Conservation (phyloP, 2,888 invertebrate genomes). For the Drosophila austrosaltans region DNA sequence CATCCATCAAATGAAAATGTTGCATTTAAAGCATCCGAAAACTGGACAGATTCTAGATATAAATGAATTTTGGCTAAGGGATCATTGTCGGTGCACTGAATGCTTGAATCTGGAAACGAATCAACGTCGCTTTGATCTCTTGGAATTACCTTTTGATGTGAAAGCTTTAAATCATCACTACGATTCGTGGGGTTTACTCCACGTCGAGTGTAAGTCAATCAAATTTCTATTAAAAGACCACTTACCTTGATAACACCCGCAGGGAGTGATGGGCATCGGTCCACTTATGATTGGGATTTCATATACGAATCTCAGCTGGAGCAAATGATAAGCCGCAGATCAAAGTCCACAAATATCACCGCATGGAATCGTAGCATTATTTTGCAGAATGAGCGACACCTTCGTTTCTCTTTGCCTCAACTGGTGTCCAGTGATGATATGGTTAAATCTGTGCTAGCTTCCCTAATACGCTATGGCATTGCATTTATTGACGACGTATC, state of each 20-base stretch:
- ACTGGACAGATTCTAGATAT: slow-evolving; percentile 64
- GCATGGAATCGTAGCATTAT: slow-evolving; percentile 85
- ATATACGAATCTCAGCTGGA: slow-evolving; percentile 64
- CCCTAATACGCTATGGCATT: slow-evolving; percentile 81
- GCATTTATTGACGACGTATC: slow-evolving; percentile 82
- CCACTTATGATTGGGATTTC: slow-evolving; percentile 52
- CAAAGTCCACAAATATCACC: slow-evolving; percentile 75
- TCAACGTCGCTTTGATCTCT: slow-evolving; percentile 86
- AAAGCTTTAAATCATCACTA: slow-evolving; percentile 80
- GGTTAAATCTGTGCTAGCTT: slow-evolving; percentile 84
- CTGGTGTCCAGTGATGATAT: slow-evolving; percentile 84
- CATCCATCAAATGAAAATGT: slow-evolving; percentile 45
- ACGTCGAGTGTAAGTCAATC: slow-evolving; percentile 85
- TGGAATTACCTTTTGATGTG: slow-evolving; percentile 85
- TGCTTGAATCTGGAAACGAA: slow-evolving; percentile 86
- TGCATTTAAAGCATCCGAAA: slow-evolving; percentile 57
- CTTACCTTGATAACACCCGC: background rate
- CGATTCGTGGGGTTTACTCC: slow-evolving; percentile 62
- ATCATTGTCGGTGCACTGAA: slow-evolving; percentile 85
- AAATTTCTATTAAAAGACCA: background rate
- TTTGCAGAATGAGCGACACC: slow-evolving; percentile 81
- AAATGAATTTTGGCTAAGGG: slow-evolving; percentile 81
- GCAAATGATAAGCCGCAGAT: slow-evolving; percentile 53
- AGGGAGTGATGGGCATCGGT: slow-evolving; percentile 62
- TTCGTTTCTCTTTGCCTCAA: slow-evolving; percentile 83